Base-by-base conservation (phyloP, 2,797 vertebrate genomes). In the Mormyrops boulengeri region DNA sequence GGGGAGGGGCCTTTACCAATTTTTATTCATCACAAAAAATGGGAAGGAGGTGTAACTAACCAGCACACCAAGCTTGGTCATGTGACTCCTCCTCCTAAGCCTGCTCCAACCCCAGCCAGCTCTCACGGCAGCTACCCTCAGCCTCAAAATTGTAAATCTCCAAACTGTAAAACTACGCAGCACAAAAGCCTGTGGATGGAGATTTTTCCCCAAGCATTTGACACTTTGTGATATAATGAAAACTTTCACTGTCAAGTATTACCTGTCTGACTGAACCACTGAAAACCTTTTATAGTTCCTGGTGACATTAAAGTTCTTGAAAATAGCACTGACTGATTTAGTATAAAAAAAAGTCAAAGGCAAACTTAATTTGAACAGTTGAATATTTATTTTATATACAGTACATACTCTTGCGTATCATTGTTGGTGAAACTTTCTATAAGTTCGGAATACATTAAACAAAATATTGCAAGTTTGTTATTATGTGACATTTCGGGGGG, bases 331-430 rank as follows among this genome's bases (percentile, higher is more conserved):
- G 80, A 47, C 14, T 47, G 22, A 50, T 47, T n/a, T 47, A 11
- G 0, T 50, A 17, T 44, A 26, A 47, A 85, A 41, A 93, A 85
- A 90, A 57, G 22, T 26, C n/a, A 69, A 91, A 92, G 91, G 95
- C 93, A 94, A 94, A 92, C 57, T 92, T 92, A 93, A 89, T 91
- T 95, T 95, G 94, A 94, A 95, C 95, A 93, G 90, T 95, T 94
- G 94, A 94, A 94, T 94, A 92, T 95, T 95, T 94, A 93, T 94
- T 93, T 96, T 92, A 94, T 95, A 96, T 96, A 96, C 95, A 96
- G 92, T 95, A 94, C 86, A 62, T 95, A 93, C 93, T 95, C 94
- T 94, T 94, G 93, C 92, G 92, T 94, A 93, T 95, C 92, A 93
- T 94, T 94, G 93, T 94, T 94, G 93, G 94, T 94, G 93, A 94